These are phyloP conservation scores for Hirundichthys speculiger DNA, from an alignment of 2,113 vertebrate genomes.

Conservation along the genomic window DNA sequence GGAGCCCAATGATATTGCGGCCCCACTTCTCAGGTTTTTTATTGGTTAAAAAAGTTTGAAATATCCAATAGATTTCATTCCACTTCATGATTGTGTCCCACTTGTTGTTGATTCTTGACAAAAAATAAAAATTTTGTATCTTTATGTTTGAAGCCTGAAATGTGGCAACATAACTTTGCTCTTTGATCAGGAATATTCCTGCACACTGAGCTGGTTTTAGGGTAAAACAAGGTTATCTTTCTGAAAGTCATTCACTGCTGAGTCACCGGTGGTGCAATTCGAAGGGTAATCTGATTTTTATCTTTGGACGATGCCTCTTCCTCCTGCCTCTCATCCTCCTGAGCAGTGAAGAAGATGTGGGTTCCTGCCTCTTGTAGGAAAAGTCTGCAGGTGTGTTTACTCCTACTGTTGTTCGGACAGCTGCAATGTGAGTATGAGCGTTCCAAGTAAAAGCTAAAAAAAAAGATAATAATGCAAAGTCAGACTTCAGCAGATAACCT, in stretches of 20 bases:
- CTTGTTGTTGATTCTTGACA: no score
- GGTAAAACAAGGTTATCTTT: neutral
- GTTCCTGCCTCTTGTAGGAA: constrained; percentile 44
- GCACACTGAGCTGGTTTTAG: neutral
- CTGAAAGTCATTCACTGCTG: neutral
- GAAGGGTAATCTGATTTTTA: neutral
- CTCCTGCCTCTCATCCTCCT: constrained; percentile 25
- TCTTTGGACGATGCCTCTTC: constrained; percentile 1
- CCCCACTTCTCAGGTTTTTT: no score
- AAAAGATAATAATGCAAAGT: neutral
- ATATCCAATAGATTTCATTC: no score
- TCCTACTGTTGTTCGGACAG: constrained; percentile 65
- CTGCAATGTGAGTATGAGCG: constrained; percentile 73
- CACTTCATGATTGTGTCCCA: no score
- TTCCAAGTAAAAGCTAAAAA: neutral
- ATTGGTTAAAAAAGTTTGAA: no score
- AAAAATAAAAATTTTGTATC: no score
- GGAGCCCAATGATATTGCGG: no score
- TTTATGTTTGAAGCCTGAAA: no score
- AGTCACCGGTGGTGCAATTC: neutral
- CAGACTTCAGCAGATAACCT: neutral
- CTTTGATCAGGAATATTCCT: no score
- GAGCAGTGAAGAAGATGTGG: constrained; percentile 66
- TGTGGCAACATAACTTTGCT: no score
- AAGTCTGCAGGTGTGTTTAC: constrained; percentile 70